These are phyloP conservation scores for Lichenostomus cassidix DNA, from an alignment of 2,113 vertebrate species.

Conservation along the genomic window DNA sequence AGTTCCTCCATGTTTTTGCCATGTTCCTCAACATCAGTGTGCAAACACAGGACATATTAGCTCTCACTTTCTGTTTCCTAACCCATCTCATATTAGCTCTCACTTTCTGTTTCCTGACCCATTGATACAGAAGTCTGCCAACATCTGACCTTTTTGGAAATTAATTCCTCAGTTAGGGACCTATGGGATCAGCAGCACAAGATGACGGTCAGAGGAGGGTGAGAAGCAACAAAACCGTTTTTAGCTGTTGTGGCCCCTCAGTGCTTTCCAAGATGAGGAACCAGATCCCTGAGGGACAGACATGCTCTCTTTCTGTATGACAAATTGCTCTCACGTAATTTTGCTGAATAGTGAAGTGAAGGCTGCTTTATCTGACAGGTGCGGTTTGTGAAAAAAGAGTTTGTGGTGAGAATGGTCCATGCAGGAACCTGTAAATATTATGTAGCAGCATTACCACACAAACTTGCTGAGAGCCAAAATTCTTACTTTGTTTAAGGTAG, in stretches of 20 bases:
- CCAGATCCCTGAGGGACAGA: background rate
- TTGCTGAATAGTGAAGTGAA: conserved; percentile 6
- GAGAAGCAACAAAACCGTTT: background rate
- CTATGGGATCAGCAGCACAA: background rate
- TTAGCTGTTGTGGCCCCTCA: background rate
- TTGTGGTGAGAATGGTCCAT: background rate
- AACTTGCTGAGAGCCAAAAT: background rate
- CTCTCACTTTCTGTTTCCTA: background rate
- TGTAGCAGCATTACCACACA: background rate
- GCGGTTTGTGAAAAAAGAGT: background rate
- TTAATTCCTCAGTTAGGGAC: background rate
- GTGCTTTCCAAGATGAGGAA: conserved; percentile 24
- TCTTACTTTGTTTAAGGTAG: background rate
- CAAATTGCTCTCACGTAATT: background rate
- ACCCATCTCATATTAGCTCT: background rate
- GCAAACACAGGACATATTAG: background rate
- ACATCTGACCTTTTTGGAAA: background rate
- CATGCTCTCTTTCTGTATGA: background rate
- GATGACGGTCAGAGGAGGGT: background rate
- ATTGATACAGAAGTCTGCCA: background rate
- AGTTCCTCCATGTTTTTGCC: background rate
- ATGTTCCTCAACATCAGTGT: background rate
- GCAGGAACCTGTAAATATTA: background rate
- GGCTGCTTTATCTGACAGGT: background rate
- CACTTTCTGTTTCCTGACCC: background rate